Evolutionary conservation across 2,797 vertebrate species (phyloP), one percentile per base, ranked within the genome.

Genomic region (Mormyrops attenuatus): DNA sequence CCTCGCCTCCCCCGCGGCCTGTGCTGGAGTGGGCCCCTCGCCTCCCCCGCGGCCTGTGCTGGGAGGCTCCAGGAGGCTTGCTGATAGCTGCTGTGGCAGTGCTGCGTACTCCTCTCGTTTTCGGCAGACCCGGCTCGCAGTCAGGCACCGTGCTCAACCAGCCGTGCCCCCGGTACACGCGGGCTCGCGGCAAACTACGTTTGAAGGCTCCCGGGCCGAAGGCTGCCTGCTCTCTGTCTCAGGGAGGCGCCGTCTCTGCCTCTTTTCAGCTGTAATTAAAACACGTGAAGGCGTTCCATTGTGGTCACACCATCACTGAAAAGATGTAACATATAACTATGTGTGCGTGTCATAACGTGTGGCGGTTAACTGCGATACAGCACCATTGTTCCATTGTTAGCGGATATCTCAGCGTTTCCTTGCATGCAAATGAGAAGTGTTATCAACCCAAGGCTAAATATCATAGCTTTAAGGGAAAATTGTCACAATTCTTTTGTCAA

Each of bases 361-460:
- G 82, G n/a, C 50, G 82, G 17, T 22, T 82, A 30, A 53, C 17
- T 52, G 26, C 11, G 52, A 55, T 50, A 3, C 50, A 20, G 30
- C 15, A 60, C 26, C 30, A 87, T 87, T 87, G 85, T 57, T 87
- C 50, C 6, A 38, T 55, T 87, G 52, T 87, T 87, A 53, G 52
- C 3, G 30, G 52, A 41, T 13, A 87, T 38, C 34, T 52, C 85
- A 0, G 6, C 6, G 26, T 55, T n/a, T 6, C 50, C 52, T 57
- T 26, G 22, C 50, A 38, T 85, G 41, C 82, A 22, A 44, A 47
- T 85, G 82, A 26, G 47, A 20, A 22, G 9, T 17, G 34, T 85
- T 85, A 38, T 87, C 52, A 87, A 38, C 26, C 52, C 52, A 53
- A 60, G 52, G 52, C 85, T 87, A 87, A 87, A 87, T 57, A 57